These are phyloP conservation scores for Cyrtodaria siliqua DNA, from an alignment of 2,888 invertebrate species.

Conservation along the genomic window DNA sequence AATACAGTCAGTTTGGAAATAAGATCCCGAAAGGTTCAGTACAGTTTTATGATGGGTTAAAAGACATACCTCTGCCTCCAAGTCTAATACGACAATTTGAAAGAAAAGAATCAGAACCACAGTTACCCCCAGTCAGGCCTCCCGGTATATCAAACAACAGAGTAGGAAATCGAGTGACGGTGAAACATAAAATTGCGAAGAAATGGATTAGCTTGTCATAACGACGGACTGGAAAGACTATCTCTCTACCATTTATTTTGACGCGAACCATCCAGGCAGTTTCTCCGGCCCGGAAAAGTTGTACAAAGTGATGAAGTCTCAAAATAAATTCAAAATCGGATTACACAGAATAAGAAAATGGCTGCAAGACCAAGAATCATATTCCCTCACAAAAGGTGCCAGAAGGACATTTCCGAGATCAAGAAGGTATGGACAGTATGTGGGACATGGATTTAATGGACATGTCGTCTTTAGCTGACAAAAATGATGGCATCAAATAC, in stretches of 20 bases:
- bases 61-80: no score
- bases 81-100: no score
- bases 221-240: slow-evolving; percentile 27
- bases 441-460: slow-evolving; percentile 44
- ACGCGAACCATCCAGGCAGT: slow-evolving; percentile 22
- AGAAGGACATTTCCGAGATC: slow-evolving; percentile 24
- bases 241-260: slow-evolving; percentile 24
- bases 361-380: slow-evolving; percentile 36
- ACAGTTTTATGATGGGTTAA: no score
- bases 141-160: no score
- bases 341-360: slow-evolving; percentile 20
- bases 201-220: no score
- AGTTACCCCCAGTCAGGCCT: no score
- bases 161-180: no score
- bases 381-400: slow-evolving; percentile 28
- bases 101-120: no score
- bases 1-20: no score
- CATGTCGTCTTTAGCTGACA: slow-evolving; percentile 15
- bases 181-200: no score
- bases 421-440: slow-evolving; percentile 35
- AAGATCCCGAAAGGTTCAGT: no score
- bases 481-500: slow-evolving; percentile 33
- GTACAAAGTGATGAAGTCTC: slow-evolving; percentile 21
- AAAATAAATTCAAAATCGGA: slow-evolving; percentile 10
- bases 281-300: slow-evolving; percentile 20